These are phyloP conservation scores for Phalangium opilio DNA, from an alignment of 2,888 invertebrate species.

Conservation along the genomic window DNA sequence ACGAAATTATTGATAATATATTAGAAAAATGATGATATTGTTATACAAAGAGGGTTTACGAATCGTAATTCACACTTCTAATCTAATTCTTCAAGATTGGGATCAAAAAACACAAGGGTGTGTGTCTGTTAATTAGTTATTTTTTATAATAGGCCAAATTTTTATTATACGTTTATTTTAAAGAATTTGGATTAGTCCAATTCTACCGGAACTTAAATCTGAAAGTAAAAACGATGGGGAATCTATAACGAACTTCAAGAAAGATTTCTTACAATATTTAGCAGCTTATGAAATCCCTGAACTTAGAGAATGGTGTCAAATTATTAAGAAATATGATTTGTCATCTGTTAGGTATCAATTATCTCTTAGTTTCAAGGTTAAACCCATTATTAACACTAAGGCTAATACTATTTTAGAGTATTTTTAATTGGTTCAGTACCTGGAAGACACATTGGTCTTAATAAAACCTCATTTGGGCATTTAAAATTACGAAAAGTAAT, in stretches of 20 bases:
- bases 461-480: conserved; percentile 45
- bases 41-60: conserved; percentile 63
- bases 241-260: conserved; percentile 67
- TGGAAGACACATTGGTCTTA: conserved; percentile 51
- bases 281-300: conserved; percentile 50
- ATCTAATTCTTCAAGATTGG: conserved; percentile 84
- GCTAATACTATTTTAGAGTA: conserved; percentile 42
- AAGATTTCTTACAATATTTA: conserved; percentile 57
- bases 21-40: conserved; percentile 65
- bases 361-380: no score
- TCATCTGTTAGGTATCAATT: conserved; percentile 50
- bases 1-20: conserved; percentile 21
- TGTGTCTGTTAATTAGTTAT: conserved; percentile 1
- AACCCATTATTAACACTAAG: not conserved
- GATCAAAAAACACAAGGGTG: conserved; percentile 64
- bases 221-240: conserved; percentile 45
- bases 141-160: no score
- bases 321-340: conserved; percentile 63
- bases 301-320: conserved; percentile 54
- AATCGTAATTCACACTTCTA: conserved; percentile 78
- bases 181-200: conserved; percentile 77
- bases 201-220: conserved; percentile 43
- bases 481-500: conserved; percentile 37
- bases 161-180: no score
- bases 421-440: conserved; percentile 72